Evolutionary conservation across 2,888 invertebrate species (phyloP).

Genomic region (Hyles lineata): DNA sequence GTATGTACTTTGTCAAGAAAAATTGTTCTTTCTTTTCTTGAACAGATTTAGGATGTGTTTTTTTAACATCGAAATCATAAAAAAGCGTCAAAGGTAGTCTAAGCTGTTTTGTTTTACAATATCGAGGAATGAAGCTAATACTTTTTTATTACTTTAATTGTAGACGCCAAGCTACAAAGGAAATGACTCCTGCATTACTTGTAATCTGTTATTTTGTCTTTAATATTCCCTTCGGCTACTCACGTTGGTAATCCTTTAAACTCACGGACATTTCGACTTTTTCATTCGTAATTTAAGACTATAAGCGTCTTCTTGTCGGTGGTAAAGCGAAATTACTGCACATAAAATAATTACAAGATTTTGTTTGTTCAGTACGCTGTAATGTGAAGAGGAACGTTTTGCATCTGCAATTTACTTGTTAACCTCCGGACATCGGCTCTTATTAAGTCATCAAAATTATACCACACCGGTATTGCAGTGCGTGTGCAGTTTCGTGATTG

Average conservation of each 20-base stretch:
- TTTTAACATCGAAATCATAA: too few species aligned
- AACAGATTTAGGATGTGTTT: too few species aligned
- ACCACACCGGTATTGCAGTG: conserved; percentile 50
- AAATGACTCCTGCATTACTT: too few species aligned
- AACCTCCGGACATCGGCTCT: conserved; percentile 58
- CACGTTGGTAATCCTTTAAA: conserved; percentile 25
- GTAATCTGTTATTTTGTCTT: too few species aligned
- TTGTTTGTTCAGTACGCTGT: conserved; percentile 56
- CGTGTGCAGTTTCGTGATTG: conserved; percentile 42
- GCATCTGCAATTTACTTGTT: conserved; percentile 67
- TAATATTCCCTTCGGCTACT: too few species aligned
- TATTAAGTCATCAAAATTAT: conserved; percentile 74
- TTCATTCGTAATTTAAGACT: conserved; percentile 56
- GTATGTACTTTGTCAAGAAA: too few species aligned
- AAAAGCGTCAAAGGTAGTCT: too few species aligned
- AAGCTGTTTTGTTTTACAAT: too few species aligned
- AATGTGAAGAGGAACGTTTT: conserved; percentile 49
- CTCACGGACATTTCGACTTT: conserved; percentile 42
- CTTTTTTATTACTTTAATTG: too few species aligned
- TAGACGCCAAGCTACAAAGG: too few species aligned
- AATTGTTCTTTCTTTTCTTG: too few species aligned
- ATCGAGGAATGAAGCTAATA: too few species aligned
- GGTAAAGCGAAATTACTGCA: conserved; percentile 56
- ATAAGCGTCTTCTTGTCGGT: conserved; percentile 50
- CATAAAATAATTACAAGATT: conserved; percentile 64